Conservation (phyloP, 2,888 invertebrate genomes). For the Drosophila acutilabella region DNA sequence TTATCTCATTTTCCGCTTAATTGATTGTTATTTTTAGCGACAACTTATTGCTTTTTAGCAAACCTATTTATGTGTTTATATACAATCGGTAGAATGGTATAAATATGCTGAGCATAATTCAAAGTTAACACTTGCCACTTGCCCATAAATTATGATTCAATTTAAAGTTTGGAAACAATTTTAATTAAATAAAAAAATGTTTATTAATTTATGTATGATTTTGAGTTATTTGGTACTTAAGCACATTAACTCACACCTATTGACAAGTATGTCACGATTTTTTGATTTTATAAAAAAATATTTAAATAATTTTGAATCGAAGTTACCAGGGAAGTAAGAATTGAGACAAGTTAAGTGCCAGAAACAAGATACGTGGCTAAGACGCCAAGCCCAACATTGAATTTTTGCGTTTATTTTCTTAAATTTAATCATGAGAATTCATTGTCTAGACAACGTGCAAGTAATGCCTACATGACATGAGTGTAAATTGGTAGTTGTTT, state of each 20-base stretch:
- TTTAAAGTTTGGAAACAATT: background rate
- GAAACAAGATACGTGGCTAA: slow-evolving; percentile 6
- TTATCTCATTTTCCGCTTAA: slow-evolving; percentile 13
- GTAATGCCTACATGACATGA: slow-evolving; percentile 27
- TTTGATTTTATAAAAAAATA: slow-evolving; percentile 1
- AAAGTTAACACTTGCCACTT: slow-evolving; percentile 22
- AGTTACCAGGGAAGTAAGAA: slow-evolving; percentile 15
- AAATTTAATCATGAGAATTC: slow-evolving; percentile 14
- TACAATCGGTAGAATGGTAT: slow-evolving; percentile 9
- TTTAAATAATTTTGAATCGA: slow-evolving; percentile 5
- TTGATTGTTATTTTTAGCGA: slow-evolving; percentile 27
- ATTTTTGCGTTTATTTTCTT: slow-evolving; percentile 15
- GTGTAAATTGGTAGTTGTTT: background rate
- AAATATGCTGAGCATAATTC: slow-evolving; percentile 24
- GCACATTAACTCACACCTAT: slow-evolving; percentile 57
- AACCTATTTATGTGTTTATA: slow-evolving; percentile 39
- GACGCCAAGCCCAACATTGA: slow-evolving; percentile 40
- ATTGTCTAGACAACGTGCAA: slow-evolving; percentile 30
- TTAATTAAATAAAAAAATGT: background rate
- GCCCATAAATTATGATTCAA: slow-evolving; percentile 18
- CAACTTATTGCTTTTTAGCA: slow-evolving; percentile 4
- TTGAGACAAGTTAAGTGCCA: background rate
- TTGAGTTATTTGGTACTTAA: slow-evolving; percentile 25
- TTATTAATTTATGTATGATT: slow-evolving; percentile 6
- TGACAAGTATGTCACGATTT: slow-evolving; percentile 52